Base-by-base conservation (phyloP, 2,797 vertebrate species). In the Avahi laniger region DNA sequence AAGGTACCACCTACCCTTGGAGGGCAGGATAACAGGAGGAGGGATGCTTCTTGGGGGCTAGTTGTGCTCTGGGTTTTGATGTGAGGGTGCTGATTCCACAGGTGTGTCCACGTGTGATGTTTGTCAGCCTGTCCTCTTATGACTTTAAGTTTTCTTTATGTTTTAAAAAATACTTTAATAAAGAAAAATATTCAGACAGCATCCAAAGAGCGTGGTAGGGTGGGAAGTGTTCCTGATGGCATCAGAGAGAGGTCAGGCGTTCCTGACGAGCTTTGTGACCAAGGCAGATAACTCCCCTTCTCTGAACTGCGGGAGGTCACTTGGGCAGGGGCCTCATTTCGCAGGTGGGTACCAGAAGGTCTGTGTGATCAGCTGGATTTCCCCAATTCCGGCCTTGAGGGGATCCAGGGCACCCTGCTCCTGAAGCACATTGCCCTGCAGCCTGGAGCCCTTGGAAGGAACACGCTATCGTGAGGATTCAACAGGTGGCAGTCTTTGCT, bases 401-500 rank as follows among this genome's bases (percentile, higher is more conserved):
- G 12, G 46, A 41, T 9, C 3, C 15, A 28, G 65, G 33, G 33
- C 4, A 0, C 0, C 7, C 43, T 2, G 70, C 3, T 0, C 20
- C 48, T 22, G 10, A 35, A 54, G 63, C 35, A 0, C 1, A 4
- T 2, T 0, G 35, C 12, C n/a, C 35, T 6, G 2, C 26, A 48
- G 76, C 50, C 91, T 3, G 10, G 30, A 63, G 79, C 43, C 43
- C 35, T 33, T 4, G 63, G 30, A 63, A 61, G 46, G 13, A 57
- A 22, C 52, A 8, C 0, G 9, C 63, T 93, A 2, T 80, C 41
- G 0, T 6, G 12, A 89, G 95, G 70, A 91, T 75, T 97, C 97
- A 97, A 98, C 97, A 97, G 97, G 97, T 96, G 97, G 97, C 97
- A 96, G 76, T 97, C 92, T 98, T 97, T 35, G 89, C 96, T 92